Evolutionary conservation across 2,113 vertebrate genomes (phyloP), one percentile per base, ranked within the genome.

Genomic region (Harpagus bidentatus): DNA sequence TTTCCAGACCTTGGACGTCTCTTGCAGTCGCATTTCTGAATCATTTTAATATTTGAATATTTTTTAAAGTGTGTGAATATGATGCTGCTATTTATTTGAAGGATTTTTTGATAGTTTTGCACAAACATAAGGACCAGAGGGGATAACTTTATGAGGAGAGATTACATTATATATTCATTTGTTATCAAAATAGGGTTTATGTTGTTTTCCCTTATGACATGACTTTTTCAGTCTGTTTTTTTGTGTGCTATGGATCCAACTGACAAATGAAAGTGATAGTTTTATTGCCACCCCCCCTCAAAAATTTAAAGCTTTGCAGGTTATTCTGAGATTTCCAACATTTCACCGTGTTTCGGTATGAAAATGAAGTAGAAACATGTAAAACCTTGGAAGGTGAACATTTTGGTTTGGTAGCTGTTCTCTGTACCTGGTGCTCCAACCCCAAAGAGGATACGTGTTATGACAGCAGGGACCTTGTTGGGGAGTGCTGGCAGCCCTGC

Each of bases 381-480:
- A 55, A 78, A 88, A 55, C 11, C 6, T 26, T 16, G 16, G 21
- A 36, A 82, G 84, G 63, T 7, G 0, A 47, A 38, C 2, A 0
- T 40, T 72, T 62, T 31, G n/a, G 10, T 63, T 84, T 2, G 0
- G 13, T 22, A 53, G 16, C 20, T 66, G 3, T 16, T 62, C n/a
- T 79, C 29, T 42, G 17, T 21, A 55, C 3, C 5, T 29, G 16
- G 3, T 34, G 25, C 4, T 55, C 22, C 23, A 71, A 8, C 21
- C n/a, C 31, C 38, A n/a, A n/a, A 52, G 13, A 72, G 16, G 16
- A 65, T 9, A 17, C 0, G 0, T 16, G 20, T 25, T 45, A 7
- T 9, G 11, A 26, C 8, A n/a, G 13, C 12, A 72, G 13, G 4
- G 5, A 1, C 2, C 6, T 8, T 65, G 19, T 7, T 9, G 0